Base-by-base conservation (phyloP, 2,113 vertebrate genomes). In the Neogale vison region DNA sequence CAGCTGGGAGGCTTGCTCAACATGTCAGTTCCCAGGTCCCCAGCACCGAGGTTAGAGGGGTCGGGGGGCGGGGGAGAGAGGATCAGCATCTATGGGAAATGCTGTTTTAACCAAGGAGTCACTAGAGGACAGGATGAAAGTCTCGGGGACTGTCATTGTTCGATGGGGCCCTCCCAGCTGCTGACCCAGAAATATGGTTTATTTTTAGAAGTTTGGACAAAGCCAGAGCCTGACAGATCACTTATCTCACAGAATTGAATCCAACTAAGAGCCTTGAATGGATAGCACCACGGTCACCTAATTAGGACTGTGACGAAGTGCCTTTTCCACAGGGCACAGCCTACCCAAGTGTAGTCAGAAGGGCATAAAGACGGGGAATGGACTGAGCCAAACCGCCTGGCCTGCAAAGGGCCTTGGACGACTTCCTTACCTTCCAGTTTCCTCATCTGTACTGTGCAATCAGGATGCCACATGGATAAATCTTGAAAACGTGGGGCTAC, bases 131-230 rank as follows among this genome's bases (percentile, higher is more conserved):
- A 92, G 45, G 85, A 83, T 31, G 31, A 88, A 93, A 94, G 90
- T 71, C 86, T 71, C 69, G 55, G 93, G 67, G 59, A 67, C 4
- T 87, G 63, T 79, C 76, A 55, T 96, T 82, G 81, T 93, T 94
- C 91, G 42, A 0, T 31, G 82, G 86, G 77, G 82, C n/a, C 88
- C 82, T 95, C 96, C 77, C 82, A 97, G 96, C 91, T 91, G 85
- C 95, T 98, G 92, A 95, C 89, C 89, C 95, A 97, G 97, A 98
- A 95, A 98, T 45, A 77, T 4, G 5, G 59, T 69, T 95, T 97
- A 96, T 93, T 97, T 98, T 98, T 97, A 96, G 96, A 93, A 93
- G 36, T 95, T 80, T 74, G 61, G 85, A 82, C 93, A 86, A 93
- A 83, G n/a, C 67, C 90, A n/a, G 47, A 69, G 89, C 47, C 90